phyloP scores from a whole-genome alignment of 1,140 invertebrate genomes.

The Telenomus remus region DNA sequence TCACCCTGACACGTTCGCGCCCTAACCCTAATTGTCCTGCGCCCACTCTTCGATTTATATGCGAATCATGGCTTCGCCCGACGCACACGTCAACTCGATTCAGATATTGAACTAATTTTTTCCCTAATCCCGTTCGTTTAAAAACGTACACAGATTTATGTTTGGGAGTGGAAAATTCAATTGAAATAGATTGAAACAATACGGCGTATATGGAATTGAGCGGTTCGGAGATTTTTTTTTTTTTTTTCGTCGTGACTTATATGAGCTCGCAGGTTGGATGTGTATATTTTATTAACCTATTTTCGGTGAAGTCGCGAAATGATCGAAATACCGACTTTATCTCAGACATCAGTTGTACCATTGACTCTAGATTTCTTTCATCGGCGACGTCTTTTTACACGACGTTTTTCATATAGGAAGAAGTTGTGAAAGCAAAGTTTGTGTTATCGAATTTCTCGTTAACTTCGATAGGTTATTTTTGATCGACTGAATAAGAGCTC shows the following conservation, averaged over 20 bases:
- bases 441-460: slow-evolving; percentile 37
- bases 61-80: slow-evolving; percentile 46
- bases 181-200: too few species aligned
- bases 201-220: too few species aligned
- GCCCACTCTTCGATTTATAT: slow-evolving; percentile 36
- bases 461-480: slow-evolving; percentile 40
- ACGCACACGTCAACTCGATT: slow-evolving; percentile 35
- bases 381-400: slow-evolving; percentile 12
- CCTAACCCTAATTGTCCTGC: slow-evolving; percentile 48
- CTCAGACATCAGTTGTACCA: slow-evolving; percentile 11
- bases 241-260: too few species aligned
- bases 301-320: too few species aligned
- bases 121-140: background rate
- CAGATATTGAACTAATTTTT: slow-evolving; percentile 33
- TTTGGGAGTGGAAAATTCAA: too few species aligned
- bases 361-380: slow-evolving; percentile 28
- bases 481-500: slow-evolving; percentile 32
- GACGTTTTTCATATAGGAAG: slow-evolving; percentile 5
- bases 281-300: too few species aligned
- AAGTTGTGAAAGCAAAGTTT: slow-evolving; percentile 47
- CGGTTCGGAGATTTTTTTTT: too few species aligned
- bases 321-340: background rate
- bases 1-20: slow-evolving; percentile 5
- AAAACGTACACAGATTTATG: too few species aligned
- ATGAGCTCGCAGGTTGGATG: too few species aligned